These are phyloP conservation scores for Cryptotermes secundus DNA, from an alignment of 1,140 invertebrate genomes.

Conservation along the genomic window DNA sequence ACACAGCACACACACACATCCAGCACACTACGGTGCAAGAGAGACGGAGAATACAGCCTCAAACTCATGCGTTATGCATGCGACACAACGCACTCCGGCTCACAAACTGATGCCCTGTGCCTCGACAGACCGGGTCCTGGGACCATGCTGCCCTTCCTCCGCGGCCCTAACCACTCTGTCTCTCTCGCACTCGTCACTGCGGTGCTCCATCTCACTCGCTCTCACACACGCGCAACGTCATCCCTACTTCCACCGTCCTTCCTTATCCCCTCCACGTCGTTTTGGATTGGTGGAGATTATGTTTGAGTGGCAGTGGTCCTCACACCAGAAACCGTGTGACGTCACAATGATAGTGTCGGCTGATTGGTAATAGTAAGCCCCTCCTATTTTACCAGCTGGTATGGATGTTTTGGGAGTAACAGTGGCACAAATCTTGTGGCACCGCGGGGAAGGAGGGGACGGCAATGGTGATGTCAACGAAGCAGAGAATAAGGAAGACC, in stretches of 20 bases:
- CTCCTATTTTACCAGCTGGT: background rate
- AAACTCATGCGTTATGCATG: conserved; percentile 60
- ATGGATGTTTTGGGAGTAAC: background rate
- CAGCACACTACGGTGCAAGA: background rate
- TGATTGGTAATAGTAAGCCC: background rate
- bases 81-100: conserved; percentile 30
- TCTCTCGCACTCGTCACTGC: background rate
- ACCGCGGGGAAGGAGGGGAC: background rate
- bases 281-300: background rate
- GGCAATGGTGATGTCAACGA: too few species aligned
- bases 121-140: background rate
- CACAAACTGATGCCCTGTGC: conserved; percentile 29
- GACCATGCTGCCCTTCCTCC: conserved; percentile 36
- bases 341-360: background rate
- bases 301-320: conserved; percentile 2
- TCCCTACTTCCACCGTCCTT: background rate
- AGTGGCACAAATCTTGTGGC: background rate
- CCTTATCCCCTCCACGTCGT: background rate
- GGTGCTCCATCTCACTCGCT: background rate
- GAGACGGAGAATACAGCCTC: conserved; percentile 2
- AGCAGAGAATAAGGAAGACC: background rate
- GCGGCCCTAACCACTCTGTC: background rate
- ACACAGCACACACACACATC: conserved; percentile 27
- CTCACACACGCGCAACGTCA: background rate
- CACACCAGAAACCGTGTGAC: conserved; percentile 14